Base-by-base conservation (phyloP, 2,888 invertebrate genomes). In the Drosophila recens region DNA sequence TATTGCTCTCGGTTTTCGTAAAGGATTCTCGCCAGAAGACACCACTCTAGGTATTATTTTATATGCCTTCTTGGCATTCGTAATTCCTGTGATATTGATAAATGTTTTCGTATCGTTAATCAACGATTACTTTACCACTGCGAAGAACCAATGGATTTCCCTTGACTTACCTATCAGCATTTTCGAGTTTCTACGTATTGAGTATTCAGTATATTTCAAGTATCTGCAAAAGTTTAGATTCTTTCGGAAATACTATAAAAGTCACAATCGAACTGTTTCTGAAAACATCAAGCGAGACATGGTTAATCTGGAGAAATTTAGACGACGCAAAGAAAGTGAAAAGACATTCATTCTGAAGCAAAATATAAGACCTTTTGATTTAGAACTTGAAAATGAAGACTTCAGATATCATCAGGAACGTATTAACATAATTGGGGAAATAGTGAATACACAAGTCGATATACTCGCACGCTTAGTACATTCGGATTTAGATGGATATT, bases 91-190 rank as follows among this genome's bases (percentile, higher is more conserved):
- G 23, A 70, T 91, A 23, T 63, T 92, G 6, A 67, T 90, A 0
- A 91, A 91, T 49, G 80, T 92, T 43, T 89, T 91, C 20, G 82
- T 90, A 1, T 89, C 91, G 0, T 61, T 92, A 5, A 78, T 91
- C 5, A 87, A 85, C 34, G 78, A 86, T 34, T 82, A 91, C 59
- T 92, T 91, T 59, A 45, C 75, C 6, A 57, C 53, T 15, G 77
- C 89, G 3, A 91, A 90, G 49, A 59, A 62, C 1, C 69, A 78
- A 2, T 69, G 79, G 4, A 77, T 79, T 30, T 23, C 51, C 0
- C 6, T 11, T 5, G 4, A 33, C 20, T 54, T 58, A 0, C 65
- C 15, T 2, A 82, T 90, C 13, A 82, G 79, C 11, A 91, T 92
- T 67, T 79, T 81, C 23, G 56, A 90, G 34, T 92, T 91, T 72